phyloP scores from a whole-genome alignment of 2,797 vertebrate genomes.

The Chloroceryle inda region DNA sequence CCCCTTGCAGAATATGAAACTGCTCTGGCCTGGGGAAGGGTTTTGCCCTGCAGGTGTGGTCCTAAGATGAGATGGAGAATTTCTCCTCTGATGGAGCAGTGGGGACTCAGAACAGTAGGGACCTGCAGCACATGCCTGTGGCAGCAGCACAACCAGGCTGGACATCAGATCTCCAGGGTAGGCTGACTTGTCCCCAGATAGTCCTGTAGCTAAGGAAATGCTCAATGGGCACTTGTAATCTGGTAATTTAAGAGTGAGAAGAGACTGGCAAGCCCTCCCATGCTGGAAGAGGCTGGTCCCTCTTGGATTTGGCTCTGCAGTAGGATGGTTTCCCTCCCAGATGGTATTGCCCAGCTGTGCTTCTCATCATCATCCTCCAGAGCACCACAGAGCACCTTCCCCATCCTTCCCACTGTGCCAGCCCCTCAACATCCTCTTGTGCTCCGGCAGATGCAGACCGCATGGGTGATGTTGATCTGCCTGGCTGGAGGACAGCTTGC shows the following conservation, averaged over 20 bases:
- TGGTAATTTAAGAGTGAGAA: neutral
- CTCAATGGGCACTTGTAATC: neutral
- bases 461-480: conserved; percentile 37
- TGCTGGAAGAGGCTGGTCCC: neutral
- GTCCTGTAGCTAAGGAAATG: neutral
- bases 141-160: neutral
- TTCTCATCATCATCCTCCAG: neutral
- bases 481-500: conserved; percentile 46
- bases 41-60: neutral
- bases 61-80: neutral
- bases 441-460: neutral
- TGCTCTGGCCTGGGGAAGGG: neutral
- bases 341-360: neutral
- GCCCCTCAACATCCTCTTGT: fast-evolving
- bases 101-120: neutral
- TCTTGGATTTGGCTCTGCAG: neutral
- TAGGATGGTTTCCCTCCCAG: neutral
- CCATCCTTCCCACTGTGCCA: neutral
- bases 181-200: neutral
- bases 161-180: neutral
- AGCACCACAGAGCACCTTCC: neutral
- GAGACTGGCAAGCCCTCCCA: neutral
- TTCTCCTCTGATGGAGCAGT: neutral
- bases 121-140: neutral
- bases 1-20: neutral